phyloP scores from a whole-genome alignment of 1,140 invertebrate species.

The Sminthurides bifidus region DNA sequence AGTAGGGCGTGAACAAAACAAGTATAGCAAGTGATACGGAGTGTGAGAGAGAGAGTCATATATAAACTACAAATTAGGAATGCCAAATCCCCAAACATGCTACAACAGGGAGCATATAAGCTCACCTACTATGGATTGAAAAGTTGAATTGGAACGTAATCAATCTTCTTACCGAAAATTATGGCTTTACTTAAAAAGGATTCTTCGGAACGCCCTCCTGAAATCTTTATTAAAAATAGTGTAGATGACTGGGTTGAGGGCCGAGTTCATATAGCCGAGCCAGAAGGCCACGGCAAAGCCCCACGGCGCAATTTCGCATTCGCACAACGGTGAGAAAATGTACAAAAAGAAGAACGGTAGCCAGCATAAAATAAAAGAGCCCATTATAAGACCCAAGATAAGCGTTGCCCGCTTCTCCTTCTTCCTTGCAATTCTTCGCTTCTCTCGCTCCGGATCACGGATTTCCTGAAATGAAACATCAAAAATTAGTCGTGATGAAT shows the following conservation, averaged over 20 bases:
- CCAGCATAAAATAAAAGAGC: slow-evolving; percentile 97
- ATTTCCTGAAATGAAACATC: slow-evolving; percentile 49
- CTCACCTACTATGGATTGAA: too few species aligned
- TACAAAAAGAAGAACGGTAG: slow-evolving; percentile 95
- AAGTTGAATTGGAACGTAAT: too few species aligned
- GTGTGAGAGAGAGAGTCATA: too few species aligned
- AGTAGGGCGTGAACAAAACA: too few species aligned
- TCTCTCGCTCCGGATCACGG: slow-evolving; percentile 81
- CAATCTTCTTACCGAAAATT: too few species aligned
- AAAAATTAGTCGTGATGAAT: too few species aligned
- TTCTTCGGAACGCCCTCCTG: slow-evolving; percentile 82
- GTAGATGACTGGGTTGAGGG: slow-evolving; percentile 85
- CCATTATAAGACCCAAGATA: slow-evolving; percentile 95
- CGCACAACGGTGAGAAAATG: slow-evolving; percentile 70
- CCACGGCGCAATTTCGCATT: slow-evolving; percentile 63
- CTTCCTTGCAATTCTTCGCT: slow-evolving; percentile 82
- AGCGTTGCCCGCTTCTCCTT: slow-evolving; percentile 94
- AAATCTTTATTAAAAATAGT: slow-evolving; percentile 99
- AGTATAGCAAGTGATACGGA: too few species aligned
- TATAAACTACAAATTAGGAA: too few species aligned
- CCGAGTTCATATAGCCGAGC: slow-evolving; percentile 98
- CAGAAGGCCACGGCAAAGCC: slow-evolving; percentile 95
- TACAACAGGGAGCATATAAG: too few species aligned
- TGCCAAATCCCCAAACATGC: too few species aligned
- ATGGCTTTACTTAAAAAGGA: slow-evolving; percentile 83